These are phyloP conservation scores for Phylloscopus trochiloides DNA, from an alignment of 2,113 vertebrate genomes.

Conservation along the genomic window DNA sequence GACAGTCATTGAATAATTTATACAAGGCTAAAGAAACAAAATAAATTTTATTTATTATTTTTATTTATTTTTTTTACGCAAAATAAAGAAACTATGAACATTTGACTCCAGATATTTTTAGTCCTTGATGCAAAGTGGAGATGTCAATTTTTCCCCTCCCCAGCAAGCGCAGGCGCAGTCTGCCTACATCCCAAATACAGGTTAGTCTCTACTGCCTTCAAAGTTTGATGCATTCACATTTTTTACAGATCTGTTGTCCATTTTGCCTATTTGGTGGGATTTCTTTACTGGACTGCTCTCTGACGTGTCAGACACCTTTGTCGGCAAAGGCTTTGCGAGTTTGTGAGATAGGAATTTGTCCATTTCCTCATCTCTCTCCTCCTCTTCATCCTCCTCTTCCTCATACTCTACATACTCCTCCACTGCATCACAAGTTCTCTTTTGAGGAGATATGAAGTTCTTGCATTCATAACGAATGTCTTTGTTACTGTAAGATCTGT, in stretches of 20 bases:
- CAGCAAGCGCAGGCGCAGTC: conserved; percentile 18
- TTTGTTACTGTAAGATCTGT: conserved; percentile 82
- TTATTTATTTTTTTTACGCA: conserved; percentile 82
- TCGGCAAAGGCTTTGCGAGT: conserved; percentile 75
- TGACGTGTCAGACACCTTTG: conserved; percentile 77
- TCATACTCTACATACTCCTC: conserved; percentile 75
- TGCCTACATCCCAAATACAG: conserved; percentile 51
- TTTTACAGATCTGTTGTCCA: conserved; percentile 90
- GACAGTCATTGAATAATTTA: conserved; percentile 79
- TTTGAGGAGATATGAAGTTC: conserved; percentile 83
- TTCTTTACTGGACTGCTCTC: conserved; percentile 76
- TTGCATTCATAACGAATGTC: conserved; percentile 85
- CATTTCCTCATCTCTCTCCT: conserved; percentile 76
- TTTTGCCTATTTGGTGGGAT: conserved; percentile 83
- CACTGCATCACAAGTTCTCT: conserved; percentile 82
- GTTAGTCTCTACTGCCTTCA: conserved; percentile 80
- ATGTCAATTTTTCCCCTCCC: conserved; percentile 49
- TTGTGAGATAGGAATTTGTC: conserved; percentile 82
- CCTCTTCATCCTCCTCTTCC: conserved; percentile 80
- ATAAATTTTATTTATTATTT: conserved; percentile 81
- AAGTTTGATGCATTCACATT: conserved; percentile 78
- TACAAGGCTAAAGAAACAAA: conserved; percentile 79
- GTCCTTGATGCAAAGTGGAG: conserved; percentile 70
- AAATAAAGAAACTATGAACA: conserved; percentile 84
- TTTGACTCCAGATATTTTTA: conserved; percentile 66